Conservation (phyloP, 2,797 vertebrate genomes). For the Lates japonicus region DNA sequence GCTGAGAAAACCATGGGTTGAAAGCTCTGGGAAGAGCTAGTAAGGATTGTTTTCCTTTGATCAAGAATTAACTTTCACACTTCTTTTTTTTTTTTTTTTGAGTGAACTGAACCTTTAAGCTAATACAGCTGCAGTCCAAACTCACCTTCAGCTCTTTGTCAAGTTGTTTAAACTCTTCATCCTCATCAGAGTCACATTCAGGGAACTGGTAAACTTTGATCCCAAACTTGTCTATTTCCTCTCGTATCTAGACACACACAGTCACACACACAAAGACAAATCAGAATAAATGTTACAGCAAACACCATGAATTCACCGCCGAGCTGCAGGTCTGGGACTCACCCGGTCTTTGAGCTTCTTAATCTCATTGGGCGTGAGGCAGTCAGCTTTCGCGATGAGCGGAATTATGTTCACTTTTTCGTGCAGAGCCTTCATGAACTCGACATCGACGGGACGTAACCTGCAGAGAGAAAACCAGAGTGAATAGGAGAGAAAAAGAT, state of each 20-base stretch:
- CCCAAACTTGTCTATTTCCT: conserved; percentile 98
- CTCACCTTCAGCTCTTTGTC: conserved; percentile 97
- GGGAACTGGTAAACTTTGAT: conserved; percentile 99
- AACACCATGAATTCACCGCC: not conserved
- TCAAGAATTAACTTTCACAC: not conserved
- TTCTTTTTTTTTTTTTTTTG: too few relatives aligned
- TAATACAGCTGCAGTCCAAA: not conserved
- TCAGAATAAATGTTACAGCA: not conserved
- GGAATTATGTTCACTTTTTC: conserved; percentile 99
- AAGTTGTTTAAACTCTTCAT: conserved; percentile 98
- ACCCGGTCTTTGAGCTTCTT: conserved; percentile 98
- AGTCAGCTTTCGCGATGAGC: conserved; percentile 97
- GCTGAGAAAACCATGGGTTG: too few relatives aligned
- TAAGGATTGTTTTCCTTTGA: too few relatives aligned
- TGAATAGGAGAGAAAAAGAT: not conserved
- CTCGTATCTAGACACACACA: conserved; percentile 88
- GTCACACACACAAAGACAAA: conserved; percentile 13
- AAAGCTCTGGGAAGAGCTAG: not conserved
- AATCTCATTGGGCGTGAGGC: conserved; percentile 95
- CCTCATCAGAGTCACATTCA: conserved; percentile 98
- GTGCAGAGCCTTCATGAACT: conserved; percentile 98
- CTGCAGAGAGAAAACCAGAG: conserved; percentile 73
- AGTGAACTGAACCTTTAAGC: too few relatives aligned
- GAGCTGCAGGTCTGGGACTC: conserved; percentile 68
- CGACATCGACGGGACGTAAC: conserved; percentile 95